Conservation (phyloP, 2,113 vertebrate species). For the Terrapene triunguis region DNA sequence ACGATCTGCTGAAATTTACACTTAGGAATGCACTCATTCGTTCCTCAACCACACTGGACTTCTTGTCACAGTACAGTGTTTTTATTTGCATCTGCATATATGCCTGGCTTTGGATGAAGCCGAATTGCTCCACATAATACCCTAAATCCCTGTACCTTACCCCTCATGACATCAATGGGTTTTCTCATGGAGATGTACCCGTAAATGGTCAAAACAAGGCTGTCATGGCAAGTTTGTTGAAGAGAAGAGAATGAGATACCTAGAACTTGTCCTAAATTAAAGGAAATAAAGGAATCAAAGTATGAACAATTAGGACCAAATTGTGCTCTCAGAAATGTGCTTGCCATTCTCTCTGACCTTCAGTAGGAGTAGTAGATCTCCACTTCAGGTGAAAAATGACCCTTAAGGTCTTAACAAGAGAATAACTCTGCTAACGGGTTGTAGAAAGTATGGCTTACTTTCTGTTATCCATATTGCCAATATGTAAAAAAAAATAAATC, state of each 20-base stretch:
- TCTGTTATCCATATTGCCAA: not conserved
- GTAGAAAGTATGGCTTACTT: not conserved
- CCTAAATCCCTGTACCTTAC: not conserved
- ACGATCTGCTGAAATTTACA: conserved; percentile 19
- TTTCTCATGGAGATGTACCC: not conserved
- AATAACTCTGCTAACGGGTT: not conserved
- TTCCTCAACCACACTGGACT: not conserved
- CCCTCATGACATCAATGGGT: rapidly evolving
- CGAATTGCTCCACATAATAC: not conserved
- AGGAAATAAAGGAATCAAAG: not conserved
- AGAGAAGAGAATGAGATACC: not conserved
- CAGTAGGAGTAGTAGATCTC: rapidly evolving
- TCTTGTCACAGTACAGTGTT: not conserved
- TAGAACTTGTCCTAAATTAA: not conserved
- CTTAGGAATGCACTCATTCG: not conserved
- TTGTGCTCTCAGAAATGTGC: not conserved
- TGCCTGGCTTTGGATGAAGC: not conserved
- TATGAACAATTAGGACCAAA: not conserved
- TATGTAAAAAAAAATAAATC: not conserved
- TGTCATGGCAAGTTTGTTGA: not conserved
- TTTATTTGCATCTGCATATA: not conserved
- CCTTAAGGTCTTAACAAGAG: not conserved
- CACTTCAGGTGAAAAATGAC: not conserved
- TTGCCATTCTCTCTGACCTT: not conserved
- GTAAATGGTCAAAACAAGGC: not conserved